Evolutionary conservation across 2,113 vertebrate species (phyloP).

Genomic region (Entelurus aequoreus): DNA sequence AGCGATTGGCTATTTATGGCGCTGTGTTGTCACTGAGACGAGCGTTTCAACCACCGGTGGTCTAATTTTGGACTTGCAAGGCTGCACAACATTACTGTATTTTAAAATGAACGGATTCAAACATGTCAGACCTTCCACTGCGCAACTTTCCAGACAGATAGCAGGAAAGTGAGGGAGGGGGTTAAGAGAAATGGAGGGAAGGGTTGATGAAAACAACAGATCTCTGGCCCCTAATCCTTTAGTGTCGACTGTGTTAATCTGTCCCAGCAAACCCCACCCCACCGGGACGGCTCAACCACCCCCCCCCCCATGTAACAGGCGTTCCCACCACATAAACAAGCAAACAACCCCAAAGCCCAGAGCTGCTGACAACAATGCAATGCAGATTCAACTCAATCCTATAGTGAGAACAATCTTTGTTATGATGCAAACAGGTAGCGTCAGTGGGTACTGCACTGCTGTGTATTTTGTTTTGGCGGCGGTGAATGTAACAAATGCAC

Average conservation of each 20-base stretch:
- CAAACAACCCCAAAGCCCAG: slow-evolving; percentile 20
- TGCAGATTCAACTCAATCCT: slow-evolving; percentile 50
- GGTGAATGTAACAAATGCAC: slow-evolving; percentile 40
- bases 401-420: slow-evolving; percentile 35
- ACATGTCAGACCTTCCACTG: not conserved
- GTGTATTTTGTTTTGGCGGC: slow-evolving; percentile 33
- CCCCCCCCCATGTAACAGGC: slow-evolving; percentile 19
- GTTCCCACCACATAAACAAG: slow-evolving; percentile 51
- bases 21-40: slow-evolving; percentile 14
- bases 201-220: slow-evolving; percentile 71
- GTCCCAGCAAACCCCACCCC: slow-evolving; percentile 24
- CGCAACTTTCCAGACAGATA: slow-evolving; percentile 5
- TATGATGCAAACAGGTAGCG: slow-evolving; percentile 45
- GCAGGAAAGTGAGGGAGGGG: slow-evolving; percentile 19
- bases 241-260: slow-evolving; percentile 70
- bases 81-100: not conserved
- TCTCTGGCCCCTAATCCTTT: slow-evolving; percentile 68
- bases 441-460: slow-evolving; percentile 11
- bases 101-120: not conserved
- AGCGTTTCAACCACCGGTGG: slow-evolving; percentile 6
- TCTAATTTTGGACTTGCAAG: slow-evolving; percentile 5
- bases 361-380: slow-evolving; percentile 27
- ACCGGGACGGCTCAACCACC: slow-evolving; percentile 14
- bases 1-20: slow-evolving; percentile 23
- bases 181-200: slow-evolving; percentile 46